Evolutionary conservation across 53 echinoderm and acorn worm genomes (phyloP).

Genomic region (Crossaster papposus): DNA sequence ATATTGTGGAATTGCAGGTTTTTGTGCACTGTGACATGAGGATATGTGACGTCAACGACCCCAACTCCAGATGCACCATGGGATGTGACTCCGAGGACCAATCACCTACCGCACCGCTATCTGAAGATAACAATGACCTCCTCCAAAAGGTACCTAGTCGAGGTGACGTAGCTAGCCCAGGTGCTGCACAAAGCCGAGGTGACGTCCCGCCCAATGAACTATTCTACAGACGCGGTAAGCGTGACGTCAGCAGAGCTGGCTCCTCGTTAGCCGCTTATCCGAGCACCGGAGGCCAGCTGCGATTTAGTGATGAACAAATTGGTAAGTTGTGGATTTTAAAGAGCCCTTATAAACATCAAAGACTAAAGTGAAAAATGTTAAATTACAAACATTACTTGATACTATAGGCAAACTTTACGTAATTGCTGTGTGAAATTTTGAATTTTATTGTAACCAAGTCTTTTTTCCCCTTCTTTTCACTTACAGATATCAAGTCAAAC

Average conservation of each 20-base stretch:
- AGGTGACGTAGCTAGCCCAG: no score
- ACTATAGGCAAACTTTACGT: no score
- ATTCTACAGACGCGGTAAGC: slow-evolving; percentile 15
- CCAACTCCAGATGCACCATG: slow-evolving; percentile 72
- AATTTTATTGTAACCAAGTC: background rate
- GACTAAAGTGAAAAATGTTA: background rate
- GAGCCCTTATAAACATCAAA: background rate
- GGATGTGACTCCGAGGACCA: slow-evolving; percentile 53
- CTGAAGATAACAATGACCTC: slow-evolving; percentile 20
- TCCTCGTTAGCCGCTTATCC: slow-evolving; percentile 49
- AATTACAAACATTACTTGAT: background rate
- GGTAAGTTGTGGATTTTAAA: slow-evolving; percentile 13
- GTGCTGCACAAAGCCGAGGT: no score
- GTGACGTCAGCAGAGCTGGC: slow-evolving; percentile 48
- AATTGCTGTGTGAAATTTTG: no score
- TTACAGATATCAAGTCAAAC: slow-evolving; percentile 4
- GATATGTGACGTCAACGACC: slow-evolving; percentile 69
- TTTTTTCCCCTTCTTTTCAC: background rate
- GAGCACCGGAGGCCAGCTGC: slow-evolving; percentile 39
- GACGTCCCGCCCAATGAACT: slow-evolving; percentile 16
- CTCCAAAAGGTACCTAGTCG: background rate
- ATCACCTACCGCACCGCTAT: background rate
- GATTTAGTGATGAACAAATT: slow-evolving; percentile 4
- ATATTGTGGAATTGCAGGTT: slow-evolving; percentile 42
- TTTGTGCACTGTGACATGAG: slow-evolving; percentile 87